Base-by-base conservation (phyloP, 35 echinoderm and acorn worm genomes). In the Lytechinus pictus region DNA sequence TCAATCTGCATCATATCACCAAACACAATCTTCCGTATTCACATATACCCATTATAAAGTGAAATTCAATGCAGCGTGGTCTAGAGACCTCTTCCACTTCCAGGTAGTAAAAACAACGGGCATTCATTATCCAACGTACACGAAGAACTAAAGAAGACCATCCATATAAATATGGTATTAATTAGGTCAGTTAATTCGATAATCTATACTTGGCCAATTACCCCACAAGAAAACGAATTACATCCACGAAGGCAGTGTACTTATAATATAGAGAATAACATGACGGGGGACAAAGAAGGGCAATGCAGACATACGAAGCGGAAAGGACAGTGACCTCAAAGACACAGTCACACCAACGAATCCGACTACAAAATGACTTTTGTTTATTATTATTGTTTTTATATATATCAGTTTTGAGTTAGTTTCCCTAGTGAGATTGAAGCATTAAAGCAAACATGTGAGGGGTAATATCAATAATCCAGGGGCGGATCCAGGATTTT, bases 171-270 rank as follows among this genome's bases (percentile, higher is more conserved):
- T 16, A 16, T 16, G 2, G 19, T 79, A 79, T 79, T 79, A 79
- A 79, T 79, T 79, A 79, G 66, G 66, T 79, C 66, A 79, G 66
- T 79, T 79, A 6, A 79, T 79, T 79, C n/a, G 66, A 79, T 79
- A n/a, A 79, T 19, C 66, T 79, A 79, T 79, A 24, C 66, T 24
- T 24, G 16, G 19, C 66, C 66, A 79, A 1, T 79, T 79, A 79
- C 14, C n/a, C n/a, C 66, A 16, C n/a, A 24, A 19, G 66, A 79
- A 16, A 79, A 24, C 1, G 14, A 79, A 79, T 79, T 79, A 79
- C 19, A 24, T 4, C 66, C 4, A n/a, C 14, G 16, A 79, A 24
- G 12, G 3, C n/a, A 79, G 66, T 79, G 19, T 79, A 79, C 19
- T 79, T 7, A 79, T 44, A 44, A 0, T 44, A 44, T 44, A 44